These are phyloP conservation scores for Cynoglossus semilaevis DNA, from an alignment of 2,113 vertebrate genomes.

Conservation along the genomic window DNA sequence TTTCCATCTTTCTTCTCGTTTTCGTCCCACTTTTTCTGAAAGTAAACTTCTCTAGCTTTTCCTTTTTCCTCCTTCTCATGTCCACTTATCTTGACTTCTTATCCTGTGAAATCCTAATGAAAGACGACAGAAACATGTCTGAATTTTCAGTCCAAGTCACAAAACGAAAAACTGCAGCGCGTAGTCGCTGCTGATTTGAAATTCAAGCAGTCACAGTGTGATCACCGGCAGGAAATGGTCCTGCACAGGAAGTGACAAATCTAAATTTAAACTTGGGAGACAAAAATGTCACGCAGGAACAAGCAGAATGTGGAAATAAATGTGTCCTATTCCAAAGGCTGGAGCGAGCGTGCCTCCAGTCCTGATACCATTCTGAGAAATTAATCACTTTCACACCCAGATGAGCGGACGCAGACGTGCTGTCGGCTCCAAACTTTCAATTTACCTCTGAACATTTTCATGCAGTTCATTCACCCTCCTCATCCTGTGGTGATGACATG, in stretches of 20 bases:
- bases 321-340: not conserved
- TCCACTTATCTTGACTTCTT: too few relatives aligned
- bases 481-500: not conserved
- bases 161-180: constrained; percentile 8
- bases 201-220: constrained; percentile 15
- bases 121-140: constrained; percentile 10
- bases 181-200: constrained; percentile 23
- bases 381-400: not conserved
- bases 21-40: too few relatives aligned
- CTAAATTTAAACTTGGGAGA: constrained; percentile 38
- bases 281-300: constrained; percentile 22
- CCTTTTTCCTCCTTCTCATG: too few relatives aligned
- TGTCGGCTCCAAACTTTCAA: not conserved
- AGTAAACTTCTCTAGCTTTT: too few relatives aligned
- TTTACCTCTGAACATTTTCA: constrained; percentile 2
- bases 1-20: too few relatives aligned
- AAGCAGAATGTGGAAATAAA: not conserved
- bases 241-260: constrained; percentile 37
- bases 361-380: not conserved
- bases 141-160: constrained; percentile 18
- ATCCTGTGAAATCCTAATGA: constrained; percentile 14
- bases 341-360: constrained; percentile 1
- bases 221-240: constrained; percentile 33
- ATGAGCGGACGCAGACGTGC: not conserved
- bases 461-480: not conserved